A percentile compares a stretch with the other conserved stretches of the same genome.
phyloP scores from a whole-genome alignment of 2,888 invertebrate species.

The Brenthis ino region DNA sequence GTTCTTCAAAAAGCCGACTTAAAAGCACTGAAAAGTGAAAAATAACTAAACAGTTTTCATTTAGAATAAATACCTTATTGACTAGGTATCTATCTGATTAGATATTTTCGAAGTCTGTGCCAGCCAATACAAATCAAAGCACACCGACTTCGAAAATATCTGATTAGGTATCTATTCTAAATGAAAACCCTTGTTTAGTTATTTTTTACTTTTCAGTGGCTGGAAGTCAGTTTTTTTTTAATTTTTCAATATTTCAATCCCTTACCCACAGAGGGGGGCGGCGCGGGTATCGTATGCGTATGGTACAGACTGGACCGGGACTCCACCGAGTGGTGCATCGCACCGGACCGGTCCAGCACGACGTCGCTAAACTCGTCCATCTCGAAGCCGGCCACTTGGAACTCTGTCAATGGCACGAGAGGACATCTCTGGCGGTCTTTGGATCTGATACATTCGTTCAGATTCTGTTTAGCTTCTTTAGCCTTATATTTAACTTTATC shows the following conservation, averaged over 20 bases:
- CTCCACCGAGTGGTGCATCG: slow-evolving; percentile 62
- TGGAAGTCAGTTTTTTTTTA: neutral
- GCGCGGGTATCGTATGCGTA: slow-evolving; percentile 48
- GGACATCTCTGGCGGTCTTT: slow-evolving; percentile 56
- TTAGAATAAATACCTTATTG: no score
- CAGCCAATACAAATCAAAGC: no score
- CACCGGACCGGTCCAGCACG: slow-evolving; percentile 66
- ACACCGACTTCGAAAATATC: no score
- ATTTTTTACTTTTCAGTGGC: no score
- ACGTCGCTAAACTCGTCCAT: slow-evolving; percentile 38
- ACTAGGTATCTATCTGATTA: no score
- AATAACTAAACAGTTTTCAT: no score
- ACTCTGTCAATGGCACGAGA: slow-evolving; percentile 54
- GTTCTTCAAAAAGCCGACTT: no score
- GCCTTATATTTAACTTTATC: slow-evolving; percentile 49
- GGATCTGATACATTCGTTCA: slow-evolving; percentile 65
- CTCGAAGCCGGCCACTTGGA: slow-evolving; percentile 54
- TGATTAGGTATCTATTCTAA: no score
- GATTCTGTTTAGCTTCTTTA: slow-evolving; percentile 66
- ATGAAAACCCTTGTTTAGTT: no score
- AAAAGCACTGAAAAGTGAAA: no score
- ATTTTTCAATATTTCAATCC: neutral
- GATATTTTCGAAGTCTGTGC: no score
- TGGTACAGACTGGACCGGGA: slow-evolving; percentile 55
- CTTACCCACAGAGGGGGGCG: slow-evolving; percentile 69